These are phyloP conservation scores for Pseudorasbora parva DNA, from an alignment of 2,113 vertebrate genomes.

Conservation along the genomic window DNA sequence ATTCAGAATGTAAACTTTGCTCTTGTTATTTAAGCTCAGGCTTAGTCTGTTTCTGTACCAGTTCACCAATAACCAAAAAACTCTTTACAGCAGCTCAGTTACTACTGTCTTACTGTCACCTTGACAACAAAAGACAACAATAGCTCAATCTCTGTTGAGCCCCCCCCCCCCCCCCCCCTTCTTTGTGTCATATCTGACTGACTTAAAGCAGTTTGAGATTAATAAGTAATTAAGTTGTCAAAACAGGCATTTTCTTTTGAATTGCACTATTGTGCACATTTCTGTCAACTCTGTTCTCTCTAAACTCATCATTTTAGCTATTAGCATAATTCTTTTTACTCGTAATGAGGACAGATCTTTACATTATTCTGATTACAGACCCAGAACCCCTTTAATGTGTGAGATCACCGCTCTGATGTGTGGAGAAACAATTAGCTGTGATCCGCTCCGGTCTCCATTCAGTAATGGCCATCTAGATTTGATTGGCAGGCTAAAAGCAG, in stretches of 20 bases:
- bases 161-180: constrained; percentile 58
- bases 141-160: constrained; percentile 52
- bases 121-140: constrained; percentile 2
- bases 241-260: constrained; percentile 70
- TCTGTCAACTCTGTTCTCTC: constrained; percentile 52
- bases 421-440: constrained; percentile 57
- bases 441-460: constrained; percentile 10
- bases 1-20: constrained; percentile 40
- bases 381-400: constrained; percentile 25
- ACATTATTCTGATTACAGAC: constrained; percentile 59
- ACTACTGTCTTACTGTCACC: not conserved
- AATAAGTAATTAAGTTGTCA: constrained; percentile 74
- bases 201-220: constrained; percentile 68
- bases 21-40: constrained; percentile 37
- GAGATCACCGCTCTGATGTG: constrained; percentile 43
- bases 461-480: constrained; percentile 3
- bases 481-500: constrained; percentile 7
- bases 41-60: too few species aligned
- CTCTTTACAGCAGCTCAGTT: not conserved
- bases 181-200: constrained; percentile 65
- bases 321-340: constrained; percentile 72
- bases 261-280: constrained; percentile 4
- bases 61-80: not conserved
- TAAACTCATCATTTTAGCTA: constrained; percentile 61
- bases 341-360: constrained; percentile 61